A percentile compares a stretch with the other conserved stretches of the same genome.
These are phyloP conservation scores for Trichopoda pennipes DNA, from an alignment of 2,888 invertebrate species.

Conservation along the genomic window DNA sequence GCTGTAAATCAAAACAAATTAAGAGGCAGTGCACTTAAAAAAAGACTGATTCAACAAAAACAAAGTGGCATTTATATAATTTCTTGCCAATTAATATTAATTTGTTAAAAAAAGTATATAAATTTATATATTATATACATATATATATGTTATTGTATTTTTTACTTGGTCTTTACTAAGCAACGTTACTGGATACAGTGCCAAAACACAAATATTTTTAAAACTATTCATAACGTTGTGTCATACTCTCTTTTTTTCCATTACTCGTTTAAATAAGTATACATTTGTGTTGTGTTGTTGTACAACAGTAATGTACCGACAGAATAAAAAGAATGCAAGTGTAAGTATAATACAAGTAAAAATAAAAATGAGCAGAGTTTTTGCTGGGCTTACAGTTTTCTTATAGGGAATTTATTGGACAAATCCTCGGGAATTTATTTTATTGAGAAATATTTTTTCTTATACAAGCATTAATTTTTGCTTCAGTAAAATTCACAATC, in stretches of 20 bases:
- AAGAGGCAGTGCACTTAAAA: no score
- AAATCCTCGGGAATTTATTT: no score
- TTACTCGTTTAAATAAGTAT: neutral
- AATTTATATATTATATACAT: no score
- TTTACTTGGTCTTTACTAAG: slow-evolving; percentile 55
- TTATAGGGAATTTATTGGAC: no score
- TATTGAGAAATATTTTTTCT: no score
- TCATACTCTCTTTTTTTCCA: slow-evolving; percentile 40
- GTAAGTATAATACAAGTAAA: slow-evolving; percentile 36
- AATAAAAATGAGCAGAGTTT: neutral
- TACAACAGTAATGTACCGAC: slow-evolving; percentile 12
- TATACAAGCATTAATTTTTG: no score
- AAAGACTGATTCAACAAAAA: no score
- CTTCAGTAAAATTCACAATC: no score
- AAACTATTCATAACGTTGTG: slow-evolving; percentile 55
- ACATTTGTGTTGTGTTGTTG: slow-evolving; percentile 2
- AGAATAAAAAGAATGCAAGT: slow-evolving; percentile 2
- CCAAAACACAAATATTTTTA: slow-evolving; percentile 48
- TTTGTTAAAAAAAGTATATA: slow-evolving; percentile 30
- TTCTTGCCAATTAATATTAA: slow-evolving; percentile 14
- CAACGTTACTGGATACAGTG: slow-evolving; percentile 64
- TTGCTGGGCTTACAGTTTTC: neutral
- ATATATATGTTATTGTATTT: neutral
- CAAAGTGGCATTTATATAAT: slow-evolving; percentile 17
- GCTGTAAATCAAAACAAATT: no score